Evolutionary conservation across 2,113 vertebrate species (phyloP).

Genomic region (Nesogale talazaci): DNA sequence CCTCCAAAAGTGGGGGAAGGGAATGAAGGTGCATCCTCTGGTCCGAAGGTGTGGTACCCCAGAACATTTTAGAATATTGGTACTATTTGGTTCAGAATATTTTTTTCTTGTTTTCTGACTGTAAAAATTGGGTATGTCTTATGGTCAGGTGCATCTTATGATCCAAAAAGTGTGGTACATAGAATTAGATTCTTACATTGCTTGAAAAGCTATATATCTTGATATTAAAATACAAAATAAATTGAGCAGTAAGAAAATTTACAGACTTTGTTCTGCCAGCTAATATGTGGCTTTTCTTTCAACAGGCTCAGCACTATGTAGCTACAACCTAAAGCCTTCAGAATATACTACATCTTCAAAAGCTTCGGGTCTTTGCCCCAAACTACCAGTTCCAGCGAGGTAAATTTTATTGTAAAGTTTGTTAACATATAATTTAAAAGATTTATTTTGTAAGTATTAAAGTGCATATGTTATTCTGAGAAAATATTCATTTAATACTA

Average conservation of each 20-base stretch:
- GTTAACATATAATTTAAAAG: conserved; percentile 36
- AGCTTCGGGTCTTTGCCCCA: conserved; percentile 92
- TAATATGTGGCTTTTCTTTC: conserved; percentile 58
- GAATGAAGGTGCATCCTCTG: too few relatives aligned
- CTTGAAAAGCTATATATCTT: conserved; percentile 21
- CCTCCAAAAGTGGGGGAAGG: too few relatives aligned
- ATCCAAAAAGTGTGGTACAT: too few relatives aligned
- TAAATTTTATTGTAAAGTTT: conserved; percentile 83
- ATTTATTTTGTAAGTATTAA: conserved; percentile 58
- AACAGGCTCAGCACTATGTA: conserved; percentile 94
- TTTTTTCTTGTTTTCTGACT: too few relatives aligned
- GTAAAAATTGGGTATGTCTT: too few relatives aligned
- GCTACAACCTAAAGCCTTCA: conserved; percentile 91
- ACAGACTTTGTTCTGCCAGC: background rate
- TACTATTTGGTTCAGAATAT: too few relatives aligned
- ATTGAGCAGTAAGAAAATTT: conserved; percentile 5
- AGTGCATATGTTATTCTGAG: background rate
- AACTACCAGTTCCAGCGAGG: conserved; percentile 97
- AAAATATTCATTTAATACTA: conserved; percentile 19
- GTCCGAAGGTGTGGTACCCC: too few relatives aligned
- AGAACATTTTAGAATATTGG: too few relatives aligned
- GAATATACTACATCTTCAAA: conserved; percentile 91
- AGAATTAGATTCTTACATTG: conserved; percentile 10
- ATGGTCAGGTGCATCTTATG: too few relatives aligned
- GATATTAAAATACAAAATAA: conserved; percentile 35